phyloP scores from a whole-genome alignment of 2,113 vertebrate genomes.

The Anguilla japonica region DNA sequence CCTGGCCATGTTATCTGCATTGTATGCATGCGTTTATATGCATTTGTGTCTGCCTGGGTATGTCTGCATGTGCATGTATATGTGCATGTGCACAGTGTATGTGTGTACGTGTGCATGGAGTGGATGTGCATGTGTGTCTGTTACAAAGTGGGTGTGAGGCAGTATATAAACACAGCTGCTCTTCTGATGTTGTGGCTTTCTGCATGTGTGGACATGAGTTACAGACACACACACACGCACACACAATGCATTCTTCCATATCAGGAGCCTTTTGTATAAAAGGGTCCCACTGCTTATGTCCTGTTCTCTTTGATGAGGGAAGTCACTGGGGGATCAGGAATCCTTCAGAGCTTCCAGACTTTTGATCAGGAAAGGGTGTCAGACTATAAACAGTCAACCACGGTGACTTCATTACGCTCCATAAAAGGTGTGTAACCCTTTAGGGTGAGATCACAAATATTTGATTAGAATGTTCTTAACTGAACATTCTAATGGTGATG shows the following conservation, averaged over 20 bases:
- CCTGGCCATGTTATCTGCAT: background rate
- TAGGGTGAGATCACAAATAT: no score
- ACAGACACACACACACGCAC: background rate
- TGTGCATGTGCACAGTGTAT: background rate
- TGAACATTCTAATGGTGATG: no score
- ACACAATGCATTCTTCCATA: background rate
- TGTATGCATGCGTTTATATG: constrained; percentile 22
- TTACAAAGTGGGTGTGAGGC: constrained; percentile 29
- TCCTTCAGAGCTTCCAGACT: no score
- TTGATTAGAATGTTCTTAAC: no score
- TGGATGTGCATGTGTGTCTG: constrained; percentile 32
- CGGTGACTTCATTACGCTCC: no score
- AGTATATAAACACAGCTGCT: constrained; percentile 71
- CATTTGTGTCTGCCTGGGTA: constrained; percentile 15
- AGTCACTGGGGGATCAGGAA: no score
- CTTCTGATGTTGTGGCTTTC: constrained; percentile 56
- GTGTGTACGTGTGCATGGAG: constrained; percentile 18
- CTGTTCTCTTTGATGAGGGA: background rate
- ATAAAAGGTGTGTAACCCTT: no score
- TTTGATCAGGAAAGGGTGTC: no score
- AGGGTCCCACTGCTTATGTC: background rate
- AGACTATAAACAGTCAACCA: no score
- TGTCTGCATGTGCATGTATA: background rate
- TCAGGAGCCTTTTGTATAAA: background rate
- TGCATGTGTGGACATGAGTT: constrained; percentile 67